Evolutionary conservation across 2,113 vertebrate species (phyloP).

Genomic region (Coreoperca whiteheadi): DNA sequence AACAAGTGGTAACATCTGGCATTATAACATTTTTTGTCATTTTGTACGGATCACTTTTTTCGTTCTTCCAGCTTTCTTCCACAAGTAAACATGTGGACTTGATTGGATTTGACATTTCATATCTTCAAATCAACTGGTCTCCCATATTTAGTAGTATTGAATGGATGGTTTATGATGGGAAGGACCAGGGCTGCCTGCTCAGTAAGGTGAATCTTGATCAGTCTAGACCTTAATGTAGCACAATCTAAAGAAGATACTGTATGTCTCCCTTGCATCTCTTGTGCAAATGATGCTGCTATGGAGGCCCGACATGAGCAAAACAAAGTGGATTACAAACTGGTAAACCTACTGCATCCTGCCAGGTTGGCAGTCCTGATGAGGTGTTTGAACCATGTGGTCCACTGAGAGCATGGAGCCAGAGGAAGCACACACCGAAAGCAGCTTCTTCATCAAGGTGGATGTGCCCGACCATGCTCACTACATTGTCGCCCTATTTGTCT

Average conservation of each 20-base stretch:
- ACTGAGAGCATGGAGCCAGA: slow-evolving; percentile 82
- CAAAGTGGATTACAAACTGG: slow-evolving; percentile 28
- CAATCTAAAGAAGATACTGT: not conserved
- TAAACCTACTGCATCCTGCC: slow-evolving; percentile 7
- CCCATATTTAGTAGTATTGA: not conserved
- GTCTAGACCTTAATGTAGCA: not conserved
- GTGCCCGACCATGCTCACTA: slow-evolving; percentile 92
- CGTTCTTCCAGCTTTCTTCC: slow-evolving; percentile 1
- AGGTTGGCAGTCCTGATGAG: slow-evolving; percentile 37
- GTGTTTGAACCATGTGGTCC: slow-evolving; percentile 69
- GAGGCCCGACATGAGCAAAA: slow-evolving; percentile 7
- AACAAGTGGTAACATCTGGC: not conserved
- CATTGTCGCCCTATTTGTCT: slow-evolving; percentile 87
- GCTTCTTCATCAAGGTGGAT: slow-evolving; percentile 84
- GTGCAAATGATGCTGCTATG: slow-evolving; percentile 37
- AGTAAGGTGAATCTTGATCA: not conserved
- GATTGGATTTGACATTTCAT: slow-evolving; percentile 9
- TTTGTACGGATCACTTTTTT: not conserved
- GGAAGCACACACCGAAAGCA: slow-evolving; percentile 72
- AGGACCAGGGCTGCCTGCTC: not conserved
- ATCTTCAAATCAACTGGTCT: not conserved
- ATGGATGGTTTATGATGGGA: not conserved
- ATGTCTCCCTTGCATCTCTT: not conserved
- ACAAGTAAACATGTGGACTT: slow-evolving; percentile 2
- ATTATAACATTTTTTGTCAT: no score